Evolutionary conservation across 1,140 invertebrate genomes (phyloP), one percentile per base, ranked within the genome.

Genomic region (Bombus vancouverensis): DNA sequence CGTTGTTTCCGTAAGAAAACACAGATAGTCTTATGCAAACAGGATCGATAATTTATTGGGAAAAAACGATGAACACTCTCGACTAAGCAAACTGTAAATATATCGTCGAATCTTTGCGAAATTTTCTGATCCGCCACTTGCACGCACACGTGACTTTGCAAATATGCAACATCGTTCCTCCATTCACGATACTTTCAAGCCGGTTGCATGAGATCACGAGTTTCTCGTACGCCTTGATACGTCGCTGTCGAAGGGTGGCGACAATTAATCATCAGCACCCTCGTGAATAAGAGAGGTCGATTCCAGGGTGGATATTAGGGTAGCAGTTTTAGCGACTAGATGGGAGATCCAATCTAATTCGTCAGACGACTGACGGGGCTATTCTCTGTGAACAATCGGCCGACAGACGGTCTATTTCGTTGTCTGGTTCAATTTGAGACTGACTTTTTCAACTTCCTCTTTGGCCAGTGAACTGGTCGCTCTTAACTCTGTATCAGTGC

Each of bases 211-310:
- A 3, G 2, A 9, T 22, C 25, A n/a, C 32, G 39, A n/a, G 34
- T 10, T 34, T 53, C 5, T 53, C 47, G 42, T 53, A n/a, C 74
- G 59, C 9, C 68, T 75, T 66, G 79, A 86, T 86, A 86, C 44
- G 47, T 39, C 18, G 65, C 13, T n/a, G 66, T 71, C 37, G 62
- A 62, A 71, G 71, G 72, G 74, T 57, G 34, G 39, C 5, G 65
- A 44, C 75, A 71, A 90, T 90, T 90, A 89, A 90, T 88, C 88
- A 86, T 88, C 62, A 62, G n/a, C 68, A 87, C 57, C 85, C 81
- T 79, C 39, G 65, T 37, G 53, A 32, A 75, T 59, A 47, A 75
- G 74, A 59, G 57, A 83, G 77, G 81, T 83, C 86, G 70, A 47
- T 80, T 53, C 15, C 57, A 9, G 18, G 53, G 32, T 44, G 85